phyloP scores from a whole-genome alignment of 2,888 invertebrate genomes.

The Apamea sordens region DNA sequence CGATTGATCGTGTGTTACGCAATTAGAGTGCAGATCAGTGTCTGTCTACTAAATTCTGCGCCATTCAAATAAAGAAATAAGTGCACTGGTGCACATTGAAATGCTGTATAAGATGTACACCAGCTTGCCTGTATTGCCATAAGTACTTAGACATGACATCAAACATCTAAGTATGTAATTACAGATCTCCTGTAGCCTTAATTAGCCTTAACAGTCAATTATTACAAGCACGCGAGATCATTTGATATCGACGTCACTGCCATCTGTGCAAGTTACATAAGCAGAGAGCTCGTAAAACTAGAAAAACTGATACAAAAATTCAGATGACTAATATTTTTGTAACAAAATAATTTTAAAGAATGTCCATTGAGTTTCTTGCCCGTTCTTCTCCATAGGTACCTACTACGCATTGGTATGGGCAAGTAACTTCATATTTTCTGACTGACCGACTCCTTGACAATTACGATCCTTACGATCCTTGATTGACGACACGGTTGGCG shows the following conservation, averaged over 20 bases:
- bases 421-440: no score
- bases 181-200: neutral
- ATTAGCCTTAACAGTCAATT: slow-evolving; percentile 6
- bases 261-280: slow-evolving; percentile 25
- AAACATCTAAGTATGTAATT: slow-evolving; percentile 6
- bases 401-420: no score
- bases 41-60: neutral
- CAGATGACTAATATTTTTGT: no score
- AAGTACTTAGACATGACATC: neutral
- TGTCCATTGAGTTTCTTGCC: no score
- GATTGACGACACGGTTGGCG: no score
- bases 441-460: no score
- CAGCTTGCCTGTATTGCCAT: neutral
- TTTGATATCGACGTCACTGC: slow-evolving; percentile 17
- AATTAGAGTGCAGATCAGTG: neutral
- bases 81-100: neutral
- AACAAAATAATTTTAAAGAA: no score
- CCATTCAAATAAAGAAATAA: neutral
- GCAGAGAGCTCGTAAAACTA: neutral
- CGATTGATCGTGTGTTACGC: no score
- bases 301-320: neutral
- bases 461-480: no score
- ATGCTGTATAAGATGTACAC: neutral
- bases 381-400: no score
- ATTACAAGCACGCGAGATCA: slow-evolving; percentile 26